Base-by-base conservation (phyloP, 2,113 vertebrate genomes). In the Sorex fumeus region DNA sequence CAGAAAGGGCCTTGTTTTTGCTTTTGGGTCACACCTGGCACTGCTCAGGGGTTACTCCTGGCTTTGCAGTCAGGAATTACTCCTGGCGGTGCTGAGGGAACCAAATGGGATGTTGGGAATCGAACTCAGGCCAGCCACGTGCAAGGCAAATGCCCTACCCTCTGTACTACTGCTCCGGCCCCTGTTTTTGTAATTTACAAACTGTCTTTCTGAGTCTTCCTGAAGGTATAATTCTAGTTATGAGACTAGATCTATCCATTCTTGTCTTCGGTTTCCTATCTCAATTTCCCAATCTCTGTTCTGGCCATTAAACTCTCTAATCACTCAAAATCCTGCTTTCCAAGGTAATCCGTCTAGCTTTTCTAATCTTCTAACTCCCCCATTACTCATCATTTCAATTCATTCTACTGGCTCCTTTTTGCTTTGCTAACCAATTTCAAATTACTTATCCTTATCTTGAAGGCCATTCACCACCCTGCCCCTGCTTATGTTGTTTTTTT, bases 381-480 rank as follows among this genome's bases (percentile, higher is more conserved):
- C 71, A 60, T 79, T 91, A 75, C 78, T 90, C 66, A 45, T 77
- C 69, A 30, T 83, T 94, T 57, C 27, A 62, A 0, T 79, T 94
- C 36, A 60, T 79, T 62, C 66, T 40, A 2, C 70, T 36, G 64
- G 15, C 16, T 87, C 43, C 64, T 71, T 32, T 0, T 83, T 88
- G 67, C 85, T 83, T 93, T 93, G 36, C 43, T 60, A 83, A 62
- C 91, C 57, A 71, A 57, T 93, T 85, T 93, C 71, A 81, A 76
- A 74, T 90, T 69, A 84, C 32, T 94, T 84, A 43, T 66, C 87
- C 83, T 88, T 88, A 85, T 94, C 91, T 92, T 70, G 32, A 70
- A 90, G 91, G 70, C 64, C 34, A 30, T 69, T 93, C 70, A 16
- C 74, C 70, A 67, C 50, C 82, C 67, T 91, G 34, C 57, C 30